These are phyloP conservation scores for Leptinotarsa peninsularis DNA, from an alignment of 2,888 invertebrate genomes.

Conservation along the genomic window DNA sequence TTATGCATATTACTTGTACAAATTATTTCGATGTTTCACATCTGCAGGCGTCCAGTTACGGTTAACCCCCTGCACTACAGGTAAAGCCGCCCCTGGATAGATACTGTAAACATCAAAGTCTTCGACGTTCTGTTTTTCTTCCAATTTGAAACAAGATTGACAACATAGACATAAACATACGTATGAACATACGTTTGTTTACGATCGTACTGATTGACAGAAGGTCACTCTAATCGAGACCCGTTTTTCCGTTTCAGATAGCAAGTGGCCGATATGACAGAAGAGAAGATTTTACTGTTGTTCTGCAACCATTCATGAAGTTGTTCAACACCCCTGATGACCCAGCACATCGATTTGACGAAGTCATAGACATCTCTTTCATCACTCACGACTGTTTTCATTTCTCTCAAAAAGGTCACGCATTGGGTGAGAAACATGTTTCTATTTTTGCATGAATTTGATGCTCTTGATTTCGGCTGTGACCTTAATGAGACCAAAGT, in stretches of 20 bases:
- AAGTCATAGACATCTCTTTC: conserved; percentile 77
- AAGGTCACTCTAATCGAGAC: neutral
- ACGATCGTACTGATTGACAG: too few relatives aligned
- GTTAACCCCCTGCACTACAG: too few relatives aligned
- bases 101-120: too few relatives aligned
- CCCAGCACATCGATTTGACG: conserved; percentile 61
- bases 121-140: too few relatives aligned
- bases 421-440: conserved; percentile 70
- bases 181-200: too few relatives aligned
- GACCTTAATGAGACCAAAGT: neutral
- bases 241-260: conserved; percentile 60
- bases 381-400: conserved; percentile 84
- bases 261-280: conserved; percentile 75
- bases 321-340: conserved; percentile 74
- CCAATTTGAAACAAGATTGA: too few relatives aligned
- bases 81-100: too few relatives aligned
- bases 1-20: too few relatives aligned
- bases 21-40: too few relatives aligned
- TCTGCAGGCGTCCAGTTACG: too few relatives aligned
- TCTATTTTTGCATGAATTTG: conserved; percentile 1
- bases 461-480: neutral
- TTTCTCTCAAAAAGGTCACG: conserved; percentile 85
- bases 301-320: conserved; percentile 79
- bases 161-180: too few relatives aligned
- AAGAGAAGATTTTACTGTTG: conserved; percentile 78